These are phyloP conservation scores for Chaetops frenatus DNA, from an alignment of 2,113 vertebrate species.

Conservation along the genomic window DNA sequence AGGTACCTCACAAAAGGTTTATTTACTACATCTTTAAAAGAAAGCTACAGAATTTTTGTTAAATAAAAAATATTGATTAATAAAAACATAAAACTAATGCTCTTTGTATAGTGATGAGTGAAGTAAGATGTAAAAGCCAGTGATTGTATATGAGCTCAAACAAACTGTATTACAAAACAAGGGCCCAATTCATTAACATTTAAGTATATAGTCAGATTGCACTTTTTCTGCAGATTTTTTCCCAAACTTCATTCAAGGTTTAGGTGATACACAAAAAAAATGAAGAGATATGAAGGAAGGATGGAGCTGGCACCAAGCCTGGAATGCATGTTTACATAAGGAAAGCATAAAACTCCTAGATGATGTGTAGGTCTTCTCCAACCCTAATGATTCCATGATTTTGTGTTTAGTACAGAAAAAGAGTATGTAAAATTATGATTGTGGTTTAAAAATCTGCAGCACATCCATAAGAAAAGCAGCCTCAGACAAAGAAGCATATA, in stretches of 20 bases:
- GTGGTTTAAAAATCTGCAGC: constrained; percentile 31
- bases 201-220: neutral
- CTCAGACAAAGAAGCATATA: constrained; percentile 19
- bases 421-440: constrained; percentile 41
- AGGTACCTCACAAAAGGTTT: constrained; percentile 59
- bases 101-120: constrained; percentile 61
- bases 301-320: constrained; percentile 59
- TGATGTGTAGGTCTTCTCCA: neutral
- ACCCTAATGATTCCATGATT: neutral
- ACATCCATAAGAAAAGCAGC: constrained; percentile 8
- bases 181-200: constrained; percentile 53
- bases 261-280: neutral
- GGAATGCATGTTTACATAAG: constrained; percentile 34
- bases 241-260: constrained; percentile 15
- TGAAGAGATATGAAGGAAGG: constrained; percentile 44
- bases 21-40: constrained; percentile 59
- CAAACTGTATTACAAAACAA: constrained; percentile 14
- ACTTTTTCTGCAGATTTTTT: constrained; percentile 53
- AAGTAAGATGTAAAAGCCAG: constrained; percentile 47
- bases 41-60: constrained; percentile 60
- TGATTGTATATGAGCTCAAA: constrained; percentile 4
- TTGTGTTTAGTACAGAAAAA: constrained; percentile 35
- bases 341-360: constrained; percentile 40
- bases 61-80: constrained; percentile 67
- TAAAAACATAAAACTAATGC: constrained; percentile 50